These are phyloP conservation scores for Drosophila nannoptera DNA, from an alignment of 1,140 invertebrate genomes.

Conservation along the genomic window DNA sequence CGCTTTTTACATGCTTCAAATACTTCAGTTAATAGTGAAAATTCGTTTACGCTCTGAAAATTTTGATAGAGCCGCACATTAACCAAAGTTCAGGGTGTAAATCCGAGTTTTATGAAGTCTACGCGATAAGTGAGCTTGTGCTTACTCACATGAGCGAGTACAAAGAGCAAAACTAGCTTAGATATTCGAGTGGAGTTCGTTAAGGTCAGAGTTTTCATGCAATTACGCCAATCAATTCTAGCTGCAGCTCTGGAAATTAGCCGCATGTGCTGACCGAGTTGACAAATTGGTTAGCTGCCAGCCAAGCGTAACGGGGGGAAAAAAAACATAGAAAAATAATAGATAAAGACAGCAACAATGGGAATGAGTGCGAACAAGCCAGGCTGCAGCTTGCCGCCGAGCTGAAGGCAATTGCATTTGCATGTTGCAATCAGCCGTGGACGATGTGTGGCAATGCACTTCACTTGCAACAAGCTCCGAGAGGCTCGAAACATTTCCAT, in stretches of 20 bases:
- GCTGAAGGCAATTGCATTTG: constrained; percentile 45
- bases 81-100: constrained; percentile 68
- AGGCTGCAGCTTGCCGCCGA: no score
- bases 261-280: constrained; percentile 30
- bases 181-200: background rate
- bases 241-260: background rate
- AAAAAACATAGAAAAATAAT: background rate
- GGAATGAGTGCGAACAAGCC: background rate
- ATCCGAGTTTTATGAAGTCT: constrained; percentile 58
- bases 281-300: constrained; percentile 42
- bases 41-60: constrained; percentile 69
- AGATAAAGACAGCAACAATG: constrained; percentile 54
- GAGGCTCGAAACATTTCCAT: constrained; percentile 43
- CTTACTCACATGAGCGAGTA: constrained; percentile 11
- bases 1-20: constrained; percentile 65
- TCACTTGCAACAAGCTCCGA: constrained; percentile 6
- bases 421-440: constrained; percentile 40
- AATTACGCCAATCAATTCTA: constrained; percentile 15
- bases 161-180: constrained; percentile 9
- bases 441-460: constrained; percentile 21
- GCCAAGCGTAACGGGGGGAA: constrained; percentile 54
- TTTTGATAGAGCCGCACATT: constrained; percentile 47
- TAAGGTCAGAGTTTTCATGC: constrained; percentile 16
- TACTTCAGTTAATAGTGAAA: constrained; percentile 49
- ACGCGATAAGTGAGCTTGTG: constrained; percentile 33